Evolutionary conservation across 2,888 invertebrate genomes (phyloP), one percentile per base, ranked within the genome.

Genomic region (Creontiades dilutus): DNA sequence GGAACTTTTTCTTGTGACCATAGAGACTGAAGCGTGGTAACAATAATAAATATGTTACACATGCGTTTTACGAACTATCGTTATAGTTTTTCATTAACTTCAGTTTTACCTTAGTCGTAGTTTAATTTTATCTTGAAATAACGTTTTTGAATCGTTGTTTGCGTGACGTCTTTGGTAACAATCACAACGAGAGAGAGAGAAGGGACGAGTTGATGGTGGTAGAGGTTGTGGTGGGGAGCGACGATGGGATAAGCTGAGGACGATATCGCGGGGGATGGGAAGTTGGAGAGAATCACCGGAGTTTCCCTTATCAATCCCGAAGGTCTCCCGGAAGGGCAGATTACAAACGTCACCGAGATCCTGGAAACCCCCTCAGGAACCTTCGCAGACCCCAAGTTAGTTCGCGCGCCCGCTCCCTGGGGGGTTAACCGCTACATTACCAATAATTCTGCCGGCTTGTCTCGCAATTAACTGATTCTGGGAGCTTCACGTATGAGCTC

Each of bases 261-360:
- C 13, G 19, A 68, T 23, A 23, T 16, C 19, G 19, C 68, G 7
- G 5, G 27, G 27, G 3, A 23, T 9, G 68, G 12, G 68, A 61
- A 68, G 68, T 68, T 37, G 68, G 68, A 2, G 68, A 37, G 68
- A 68, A 68, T 68, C 23, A 68, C 23, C 68, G 68, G n/a, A 19
- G 61, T 61, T 19, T 61, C n/a, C n/a, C 61, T 61, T 61, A 61
- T 61, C 61, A 61, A 61, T 61, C n/a, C 61, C 61, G n/a, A 19
- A 68, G 27, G 68, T 68, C 23, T 68, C 68, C 68, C 23, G 12
- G 68, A 3, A 68, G 3, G 68, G 68, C 23, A 68, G 27, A 68
- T 68, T 68, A 68, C 23, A 68, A 27, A 68, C 68, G 61, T 61
- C 61, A 19, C 19, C 23, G 23, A 23, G 23, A 68, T 68, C 68